These are phyloP conservation scores for Agrochola lota DNA, from an alignment of 2,888 invertebrate species.

Conservation along the genomic window DNA sequence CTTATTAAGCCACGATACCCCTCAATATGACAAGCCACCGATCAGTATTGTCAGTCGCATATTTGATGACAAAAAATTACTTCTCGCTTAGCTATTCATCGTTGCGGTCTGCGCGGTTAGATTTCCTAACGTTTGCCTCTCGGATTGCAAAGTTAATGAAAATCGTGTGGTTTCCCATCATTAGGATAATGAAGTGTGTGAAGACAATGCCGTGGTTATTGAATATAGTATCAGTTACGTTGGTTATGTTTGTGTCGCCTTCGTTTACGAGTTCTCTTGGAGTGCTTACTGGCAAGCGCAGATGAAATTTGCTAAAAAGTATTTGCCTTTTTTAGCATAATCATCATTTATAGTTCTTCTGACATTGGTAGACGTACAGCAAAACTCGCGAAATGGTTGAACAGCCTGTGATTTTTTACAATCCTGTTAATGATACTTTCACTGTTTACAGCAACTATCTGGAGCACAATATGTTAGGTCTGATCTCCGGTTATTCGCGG, in stretches of 20 bases:
- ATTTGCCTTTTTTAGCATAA: background rate
- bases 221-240: constrained; percentile 30
- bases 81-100: constrained; percentile 23
- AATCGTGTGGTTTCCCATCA: constrained; percentile 51
- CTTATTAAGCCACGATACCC: constrained; percentile 5
- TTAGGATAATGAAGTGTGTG: constrained; percentile 39
- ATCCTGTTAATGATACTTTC: no score
- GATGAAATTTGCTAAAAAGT: background rate
- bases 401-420: no score
- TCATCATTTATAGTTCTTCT: background rate
- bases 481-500: no score
- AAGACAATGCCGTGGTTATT: constrained; percentile 48
- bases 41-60: constrained; percentile 13
- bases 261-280: background rate
- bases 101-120: constrained; percentile 39
- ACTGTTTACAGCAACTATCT: no score
- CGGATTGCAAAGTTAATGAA: constrained; percentile 36
- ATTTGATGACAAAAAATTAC: constrained; percentile 35
- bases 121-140: constrained; percentile 35
- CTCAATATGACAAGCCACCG: background rate
- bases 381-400: no score
- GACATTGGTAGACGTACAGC: no score
- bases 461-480: no score
- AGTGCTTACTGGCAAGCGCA: background rate
- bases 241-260: constrained; percentile 4